These are phyloP conservation scores for Callopanchax toddi DNA, from an alignment of 2,113 vertebrate genomes.

Conservation along the genomic window DNA sequence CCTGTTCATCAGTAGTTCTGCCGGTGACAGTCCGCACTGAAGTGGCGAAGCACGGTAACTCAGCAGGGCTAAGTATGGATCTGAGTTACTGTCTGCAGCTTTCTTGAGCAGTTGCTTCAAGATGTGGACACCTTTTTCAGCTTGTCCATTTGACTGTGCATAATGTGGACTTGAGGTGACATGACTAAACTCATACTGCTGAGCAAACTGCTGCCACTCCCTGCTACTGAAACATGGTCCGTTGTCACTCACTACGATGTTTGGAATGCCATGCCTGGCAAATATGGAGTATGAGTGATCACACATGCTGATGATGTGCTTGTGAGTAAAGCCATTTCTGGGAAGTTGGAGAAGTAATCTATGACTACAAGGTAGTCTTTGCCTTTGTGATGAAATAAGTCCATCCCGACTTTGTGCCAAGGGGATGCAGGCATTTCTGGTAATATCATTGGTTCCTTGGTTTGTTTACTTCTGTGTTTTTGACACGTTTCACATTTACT, in stretches of 20 bases:
- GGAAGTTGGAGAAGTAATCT: background rate
- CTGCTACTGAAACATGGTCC: background rate
- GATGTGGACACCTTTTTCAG: background rate
- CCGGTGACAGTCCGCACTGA: no score
- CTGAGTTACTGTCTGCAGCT: no score
- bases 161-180: background rate
- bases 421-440: background rate
- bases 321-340: background rate
- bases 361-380: background rate
- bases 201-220: background rate
- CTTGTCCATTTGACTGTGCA: background rate
- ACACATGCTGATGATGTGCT: background rate
- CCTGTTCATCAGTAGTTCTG: no score
- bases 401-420: background rate
- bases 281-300: background rate
- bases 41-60: no score
- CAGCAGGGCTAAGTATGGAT: no score
- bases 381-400: background rate
- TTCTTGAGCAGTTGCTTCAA: background rate
- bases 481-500: slow-evolving; percentile 1
- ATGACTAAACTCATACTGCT: background rate
- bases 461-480: slow-evolving; percentile 1
- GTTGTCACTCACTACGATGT: no score
- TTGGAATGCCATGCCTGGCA: background rate
- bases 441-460: background rate